phyloP scores from a whole-genome alignment of 2,797 vertebrate species.

The Urophycis tenuis region DNA sequence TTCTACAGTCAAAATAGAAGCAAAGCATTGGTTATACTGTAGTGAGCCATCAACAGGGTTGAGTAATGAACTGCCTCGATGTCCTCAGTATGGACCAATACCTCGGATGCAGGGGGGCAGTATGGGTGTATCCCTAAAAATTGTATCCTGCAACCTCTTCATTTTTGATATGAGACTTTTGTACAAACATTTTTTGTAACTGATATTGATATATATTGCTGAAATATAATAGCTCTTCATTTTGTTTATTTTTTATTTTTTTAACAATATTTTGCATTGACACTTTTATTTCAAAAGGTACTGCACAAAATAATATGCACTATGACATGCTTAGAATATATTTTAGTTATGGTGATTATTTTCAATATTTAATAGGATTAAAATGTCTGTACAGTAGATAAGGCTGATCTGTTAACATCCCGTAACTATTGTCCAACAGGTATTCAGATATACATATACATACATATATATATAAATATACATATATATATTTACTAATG shows the following conservation, averaged over 20 bases:
- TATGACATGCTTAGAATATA: not conserved
- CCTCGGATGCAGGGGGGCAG: too few species aligned
- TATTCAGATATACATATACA: not conserved
- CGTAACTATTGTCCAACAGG: conserved; percentile 50
- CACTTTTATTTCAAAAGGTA: not conserved
- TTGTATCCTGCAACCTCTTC: not conserved
- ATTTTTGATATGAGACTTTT: not conserved
- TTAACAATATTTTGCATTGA: not conserved
- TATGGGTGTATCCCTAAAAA: too few species aligned
- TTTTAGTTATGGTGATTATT: too few species aligned
- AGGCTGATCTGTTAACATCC: not conserved
- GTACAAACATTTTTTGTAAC: not conserved
- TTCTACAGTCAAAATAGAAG: too few species aligned
- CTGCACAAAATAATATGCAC: not conserved
- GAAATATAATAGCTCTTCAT: not conserved
- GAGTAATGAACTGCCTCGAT: too few species aligned
- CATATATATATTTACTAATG: too few species aligned
- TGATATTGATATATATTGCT: not conserved
- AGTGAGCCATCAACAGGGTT: too few species aligned
- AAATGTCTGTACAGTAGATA: not conserved
- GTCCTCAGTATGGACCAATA: too few species aligned
- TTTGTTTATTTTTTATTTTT: not conserved
- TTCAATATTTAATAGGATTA: too few species aligned
- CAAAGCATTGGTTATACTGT: too few species aligned
- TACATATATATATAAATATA: not conserved